Conservation (phyloP, 2,797 vertebrate genomes). For the Malurus leucopterus region DNA sequence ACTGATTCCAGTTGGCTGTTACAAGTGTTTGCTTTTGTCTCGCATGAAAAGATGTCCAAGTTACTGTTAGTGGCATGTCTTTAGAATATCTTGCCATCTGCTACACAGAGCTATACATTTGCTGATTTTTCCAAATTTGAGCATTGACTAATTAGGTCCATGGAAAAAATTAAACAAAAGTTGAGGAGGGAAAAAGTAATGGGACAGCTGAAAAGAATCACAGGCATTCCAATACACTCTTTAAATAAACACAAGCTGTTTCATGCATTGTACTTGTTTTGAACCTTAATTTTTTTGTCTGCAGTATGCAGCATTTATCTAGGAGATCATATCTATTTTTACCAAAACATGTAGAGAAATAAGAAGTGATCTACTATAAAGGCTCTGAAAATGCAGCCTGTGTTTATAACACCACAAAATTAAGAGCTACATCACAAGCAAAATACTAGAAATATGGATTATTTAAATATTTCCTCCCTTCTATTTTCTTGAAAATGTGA, state of each 20-base stretch:
- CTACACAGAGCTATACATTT: neutral
- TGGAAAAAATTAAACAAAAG: slow-evolving; percentile 38
- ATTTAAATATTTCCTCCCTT: rapidly evolving
- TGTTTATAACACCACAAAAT: neutral
- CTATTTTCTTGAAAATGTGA: neutral
- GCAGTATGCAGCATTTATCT: neutral
- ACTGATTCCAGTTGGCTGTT: slow-evolving; percentile 25
- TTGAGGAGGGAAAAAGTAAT: slow-evolving; percentile 1
- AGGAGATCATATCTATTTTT: neutral
- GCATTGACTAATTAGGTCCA: slow-evolving; percentile 5
- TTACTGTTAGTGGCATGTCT: slow-evolving; percentile 4
- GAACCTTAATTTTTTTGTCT: slow-evolving; percentile 12
- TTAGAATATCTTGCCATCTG: slow-evolving; percentile 21
- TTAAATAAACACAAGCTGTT: slow-evolving; percentile 43
- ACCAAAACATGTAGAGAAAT: neutral
- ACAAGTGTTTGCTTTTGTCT: slow-evolving; percentile 15
- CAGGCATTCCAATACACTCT: slow-evolving; percentile 30
- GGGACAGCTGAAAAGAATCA: slow-evolving; percentile 64
- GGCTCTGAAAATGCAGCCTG: neutral
- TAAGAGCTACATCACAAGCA: neutral
- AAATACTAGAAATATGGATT: neutral
- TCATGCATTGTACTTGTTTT: neutral
- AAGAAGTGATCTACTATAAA: neutral
- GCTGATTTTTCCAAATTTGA: slow-evolving; percentile 15
- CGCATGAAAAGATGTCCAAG: neutral